These are phyloP conservation scores for Hoplodrina blanda DNA, from an alignment of 2,888 invertebrate genomes.

Conservation along the genomic window DNA sequence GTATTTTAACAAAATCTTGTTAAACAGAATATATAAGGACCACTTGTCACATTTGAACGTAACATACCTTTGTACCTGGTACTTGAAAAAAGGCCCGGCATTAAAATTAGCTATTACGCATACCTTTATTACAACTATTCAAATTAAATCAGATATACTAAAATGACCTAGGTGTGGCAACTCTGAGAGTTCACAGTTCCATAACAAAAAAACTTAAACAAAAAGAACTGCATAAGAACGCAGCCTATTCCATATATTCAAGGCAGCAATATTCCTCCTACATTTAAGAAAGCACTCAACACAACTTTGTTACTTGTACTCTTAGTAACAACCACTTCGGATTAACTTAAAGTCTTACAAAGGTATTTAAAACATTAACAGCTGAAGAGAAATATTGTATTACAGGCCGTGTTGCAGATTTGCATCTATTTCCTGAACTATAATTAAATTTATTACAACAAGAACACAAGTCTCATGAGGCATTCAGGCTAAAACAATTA, in stretches of 20 bases:
- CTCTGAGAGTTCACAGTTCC: too few species aligned
- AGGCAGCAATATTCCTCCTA: neutral
- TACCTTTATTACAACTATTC: too few species aligned
- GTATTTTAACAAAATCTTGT: too few species aligned
- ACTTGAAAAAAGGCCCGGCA: too few species aligned
- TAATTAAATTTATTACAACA: conserved; percentile 54
- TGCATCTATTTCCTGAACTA: conserved; percentile 52
- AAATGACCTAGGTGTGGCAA: too few species aligned
- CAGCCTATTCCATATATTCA: neutral
- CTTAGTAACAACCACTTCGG: conserved; percentile 15
- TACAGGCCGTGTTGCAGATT: conserved; percentile 3
- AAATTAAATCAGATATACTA: too few species aligned
- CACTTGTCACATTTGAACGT: too few species aligned
- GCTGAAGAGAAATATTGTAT: conserved; percentile 26
- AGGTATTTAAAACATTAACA: conserved; percentile 39
- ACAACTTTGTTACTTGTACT: conserved; percentile 26
- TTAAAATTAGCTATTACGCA: too few species aligned
- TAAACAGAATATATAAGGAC: too few species aligned
- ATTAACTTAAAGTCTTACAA: conserved; percentile 18
- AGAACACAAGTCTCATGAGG: conserved; percentile 27
- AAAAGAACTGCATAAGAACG: neutral
- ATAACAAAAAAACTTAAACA: too few species aligned
- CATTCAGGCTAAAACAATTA: conserved; percentile 45
- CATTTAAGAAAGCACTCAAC: conserved; percentile 9
- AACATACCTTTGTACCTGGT: too few species aligned